A percentile compares a stretch with the other conserved stretches of the same genome.
Evolutionary conservation across 2,888 invertebrate species (phyloP).

Genomic region (Syrphus vitripennis): DNA sequence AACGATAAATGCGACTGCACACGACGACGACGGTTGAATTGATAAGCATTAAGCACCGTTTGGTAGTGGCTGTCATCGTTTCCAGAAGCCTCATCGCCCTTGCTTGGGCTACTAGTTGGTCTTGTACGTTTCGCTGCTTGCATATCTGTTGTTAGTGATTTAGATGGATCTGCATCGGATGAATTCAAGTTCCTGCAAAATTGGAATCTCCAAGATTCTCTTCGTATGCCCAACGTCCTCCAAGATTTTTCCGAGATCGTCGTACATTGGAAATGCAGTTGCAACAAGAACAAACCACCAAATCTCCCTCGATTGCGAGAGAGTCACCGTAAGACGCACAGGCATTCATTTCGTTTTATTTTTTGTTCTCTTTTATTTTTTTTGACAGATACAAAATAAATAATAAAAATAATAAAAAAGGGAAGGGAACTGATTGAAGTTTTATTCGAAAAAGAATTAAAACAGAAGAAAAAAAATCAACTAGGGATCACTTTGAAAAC

Average conservation of each 20-base stretch:
- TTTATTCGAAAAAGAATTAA: too few species aligned
- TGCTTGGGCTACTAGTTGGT: neutral
- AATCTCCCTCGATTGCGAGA: neutral
- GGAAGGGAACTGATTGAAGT: too few species aligned
- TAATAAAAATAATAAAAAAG: too few species aligned
- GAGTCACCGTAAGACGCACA: neutral
- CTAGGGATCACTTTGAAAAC: too few species aligned
- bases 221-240: neutral
- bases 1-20: too few species aligned
- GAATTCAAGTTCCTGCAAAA: neutral
- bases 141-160: neutral
- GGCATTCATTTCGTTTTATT: too few species aligned
- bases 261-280: slow-evolving; percentile 6
- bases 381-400: too few species aligned
- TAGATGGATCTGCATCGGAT: neutral
- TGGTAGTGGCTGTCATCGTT: neutral
- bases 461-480: too few species aligned
- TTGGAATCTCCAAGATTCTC: neutral
- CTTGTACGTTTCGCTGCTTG: neutral
- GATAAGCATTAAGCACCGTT: neutral
- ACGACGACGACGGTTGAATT: too few species aligned
- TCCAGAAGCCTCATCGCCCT: neutral
- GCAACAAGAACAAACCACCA: neutral
- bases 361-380: too few species aligned
- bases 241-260: slow-evolving; percentile 12